Evolutionary conservation across 1,140 invertebrate species (phyloP).

Genomic region (Trichonephila clavipes): DNA sequence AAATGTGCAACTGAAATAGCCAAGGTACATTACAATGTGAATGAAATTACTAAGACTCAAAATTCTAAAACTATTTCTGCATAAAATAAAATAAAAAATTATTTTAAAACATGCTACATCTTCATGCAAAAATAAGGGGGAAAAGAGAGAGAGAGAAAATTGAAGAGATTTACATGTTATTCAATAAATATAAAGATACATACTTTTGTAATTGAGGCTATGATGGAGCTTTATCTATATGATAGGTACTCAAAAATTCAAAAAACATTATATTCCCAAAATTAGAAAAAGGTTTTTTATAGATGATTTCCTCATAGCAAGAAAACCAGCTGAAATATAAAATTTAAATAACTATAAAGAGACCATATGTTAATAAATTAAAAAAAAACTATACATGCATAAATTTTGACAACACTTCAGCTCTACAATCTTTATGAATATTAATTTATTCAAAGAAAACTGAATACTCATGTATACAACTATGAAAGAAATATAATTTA

Average conservation of each 20-base stretch:
- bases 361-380: background rate
- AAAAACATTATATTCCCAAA: background rate
- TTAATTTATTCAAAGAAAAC: too few species aligned
- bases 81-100: background rate
- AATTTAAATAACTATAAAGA: background rate
- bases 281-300: background rate
- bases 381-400: background rate
- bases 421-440: too few species aligned
- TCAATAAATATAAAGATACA: background rate
- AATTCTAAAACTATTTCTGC: too few species aligned
- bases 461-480: too few species aligned
- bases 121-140: background rate
- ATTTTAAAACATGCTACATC: background rate
- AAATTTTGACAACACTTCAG: too few species aligned
- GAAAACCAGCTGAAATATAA: background rate
- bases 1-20: too few species aligned
- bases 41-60: too few species aligned
- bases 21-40: too few species aligned
- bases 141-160: background rate
- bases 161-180: too few species aligned
- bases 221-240: slow-evolving; percentile 17
- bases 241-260: background rate
- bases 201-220: slow-evolving; percentile 40
- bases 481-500: too few species aligned
- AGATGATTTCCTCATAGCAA: background rate